Evolutionary conservation across 1,140 invertebrate species (phyloP), one percentile per base, ranked within the genome.

Genomic region (Drosophila saltans): DNA sequence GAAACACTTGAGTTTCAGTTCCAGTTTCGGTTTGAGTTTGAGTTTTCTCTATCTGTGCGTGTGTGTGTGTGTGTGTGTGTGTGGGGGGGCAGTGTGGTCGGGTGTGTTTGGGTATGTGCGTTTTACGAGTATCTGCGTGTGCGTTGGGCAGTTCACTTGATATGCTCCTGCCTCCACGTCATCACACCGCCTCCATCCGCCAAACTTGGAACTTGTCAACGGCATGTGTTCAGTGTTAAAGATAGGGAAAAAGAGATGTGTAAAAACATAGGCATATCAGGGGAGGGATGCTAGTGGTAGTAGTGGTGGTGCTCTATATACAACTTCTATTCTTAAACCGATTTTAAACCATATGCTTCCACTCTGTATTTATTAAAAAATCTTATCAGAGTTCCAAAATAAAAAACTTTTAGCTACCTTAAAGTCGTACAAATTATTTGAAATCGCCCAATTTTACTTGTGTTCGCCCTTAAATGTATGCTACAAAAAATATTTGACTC

Each of bases 131-230:
- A 48, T 24, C 10, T 66, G 55, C 66, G 63, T 78, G 75, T 78
- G 75, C 66, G 71, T 78, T 78, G 75, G 75, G 75, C 76, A 86
- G 82, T 81, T 80, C 69, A 82, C 75, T 86, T 86, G 82, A 85
- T 86, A 72, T 85, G 78, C 3, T 36, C 6, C 33, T 36, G 66
- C 68, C 67, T 24, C 57, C 58, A 9, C 48, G 48, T 56, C 71
- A 61, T 41, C 72, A 74, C 26, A 1, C 55, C 36, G 1, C 4
- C 6, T n/a, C 8, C 60, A 39, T 56, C 75, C 69, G 41, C 36
- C 70, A 77, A 83, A 88, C 80, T 86, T 83, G 76, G 78, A 52
- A 72, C 83, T 88, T 88, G 83, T 83, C 83, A 88, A 83, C 81
- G 84, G 69, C 83, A 88, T 72, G 61, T 78, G 45, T 33, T 57